Conservation (phyloP, 2,797 vertebrate species). For the Scolopax bukidnonensis region DNA sequence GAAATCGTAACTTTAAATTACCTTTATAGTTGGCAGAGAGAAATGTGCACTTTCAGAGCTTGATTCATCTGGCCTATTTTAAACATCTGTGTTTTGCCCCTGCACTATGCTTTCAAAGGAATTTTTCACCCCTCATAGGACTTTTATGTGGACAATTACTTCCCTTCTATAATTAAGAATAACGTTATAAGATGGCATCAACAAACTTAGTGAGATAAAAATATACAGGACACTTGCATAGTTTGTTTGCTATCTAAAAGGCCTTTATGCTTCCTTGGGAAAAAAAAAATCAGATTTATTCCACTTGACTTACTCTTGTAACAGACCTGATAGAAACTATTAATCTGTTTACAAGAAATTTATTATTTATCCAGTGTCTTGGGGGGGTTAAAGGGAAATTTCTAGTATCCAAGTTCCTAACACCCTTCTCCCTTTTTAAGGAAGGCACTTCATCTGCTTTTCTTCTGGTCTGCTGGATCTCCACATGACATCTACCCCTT, state of each 20-base stretch:
- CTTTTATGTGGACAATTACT: background rate
- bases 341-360: background rate
- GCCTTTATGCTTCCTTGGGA: background rate
- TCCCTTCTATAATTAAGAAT: background rate
- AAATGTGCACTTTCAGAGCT: background rate
- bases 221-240: accelerated
- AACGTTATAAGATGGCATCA: background rate
- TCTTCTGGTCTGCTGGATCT: background rate
- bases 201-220: background rate
- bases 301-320: background rate
- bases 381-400: background rate
- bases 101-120: background rate
- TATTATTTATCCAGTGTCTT: background rate
- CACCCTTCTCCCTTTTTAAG: background rate
- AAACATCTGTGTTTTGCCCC: background rate
- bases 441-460: background rate
- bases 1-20: background rate
- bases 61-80: accelerated
- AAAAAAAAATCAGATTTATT: background rate
- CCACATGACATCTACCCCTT: background rate
- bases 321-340: background rate
- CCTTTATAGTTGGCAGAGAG: background rate
- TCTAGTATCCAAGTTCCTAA: background rate
- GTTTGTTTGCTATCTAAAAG: background rate
- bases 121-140: background rate